These are phyloP conservation scores for Pycnomerus fuliginosus DNA, from an alignment of 2,888 invertebrate genomes.

Conservation along the genomic window DNA sequence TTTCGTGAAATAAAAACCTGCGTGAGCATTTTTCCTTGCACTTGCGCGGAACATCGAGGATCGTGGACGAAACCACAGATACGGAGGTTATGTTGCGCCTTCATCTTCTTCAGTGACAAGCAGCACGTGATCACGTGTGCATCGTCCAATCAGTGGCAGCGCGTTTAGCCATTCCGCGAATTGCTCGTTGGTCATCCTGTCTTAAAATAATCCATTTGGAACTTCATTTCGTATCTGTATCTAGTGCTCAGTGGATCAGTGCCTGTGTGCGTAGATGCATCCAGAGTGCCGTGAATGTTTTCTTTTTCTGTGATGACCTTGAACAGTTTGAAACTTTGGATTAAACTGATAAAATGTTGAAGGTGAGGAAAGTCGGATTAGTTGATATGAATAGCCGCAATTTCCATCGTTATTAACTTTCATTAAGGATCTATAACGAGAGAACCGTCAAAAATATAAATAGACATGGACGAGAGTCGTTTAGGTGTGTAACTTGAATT, in stretches of 20 bases:
- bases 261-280: too few relatives aligned
- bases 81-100: too few relatives aligned
- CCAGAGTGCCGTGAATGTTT: too few relatives aligned
- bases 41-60: too few relatives aligned
- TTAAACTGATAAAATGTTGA: too few relatives aligned
- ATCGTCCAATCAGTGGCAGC: slow-evolving; percentile 29
- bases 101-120: slow-evolving; percentile 18
- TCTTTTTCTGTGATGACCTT: slow-evolving; percentile 29
- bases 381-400: too few relatives aligned
- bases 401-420: background rate
- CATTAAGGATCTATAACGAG: slow-evolving; percentile 32
- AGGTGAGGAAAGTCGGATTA: slow-evolving; percentile 33
- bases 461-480: slow-evolving; percentile 46
- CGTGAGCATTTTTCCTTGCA: too few relatives aligned
- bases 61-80: too few relatives aligned
- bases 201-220: slow-evolving; percentile 46
- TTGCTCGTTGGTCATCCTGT: slow-evolving; percentile 45
- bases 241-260: too few relatives aligned
- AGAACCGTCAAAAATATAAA: slow-evolving; percentile 30
- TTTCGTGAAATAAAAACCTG: too few relatives aligned
- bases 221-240: slow-evolving; percentile 31
- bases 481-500: slow-evolving; percentile 45
- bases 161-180: slow-evolving; percentile 41
- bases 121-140: slow-evolving; percentile 22
- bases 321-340: too few relatives aligned